Conservation (phyloP, 2,113 vertebrate species). For the Osmerus eperlanus region DNA sequence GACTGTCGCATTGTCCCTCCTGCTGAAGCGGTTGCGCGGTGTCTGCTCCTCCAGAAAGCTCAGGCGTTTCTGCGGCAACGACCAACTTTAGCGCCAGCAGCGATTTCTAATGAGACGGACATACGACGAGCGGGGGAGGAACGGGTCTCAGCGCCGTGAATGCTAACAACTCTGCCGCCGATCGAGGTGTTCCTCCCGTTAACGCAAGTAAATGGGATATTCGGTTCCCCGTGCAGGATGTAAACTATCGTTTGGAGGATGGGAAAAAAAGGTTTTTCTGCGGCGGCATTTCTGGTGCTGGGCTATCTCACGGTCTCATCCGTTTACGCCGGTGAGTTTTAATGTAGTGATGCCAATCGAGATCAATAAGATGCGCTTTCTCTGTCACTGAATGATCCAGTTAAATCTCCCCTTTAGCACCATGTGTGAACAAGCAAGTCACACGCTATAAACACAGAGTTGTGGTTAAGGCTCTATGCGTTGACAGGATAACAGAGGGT, state of each 20-base stretch:
- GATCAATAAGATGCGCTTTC: background rate
- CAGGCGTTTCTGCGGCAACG: conserved; percentile 44
- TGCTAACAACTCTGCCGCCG: conserved; percentile 45
- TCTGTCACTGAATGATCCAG: background rate
- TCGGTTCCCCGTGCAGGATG: conserved; percentile 67
- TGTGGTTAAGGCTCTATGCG: too few species aligned
- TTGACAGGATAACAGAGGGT: too few species aligned
- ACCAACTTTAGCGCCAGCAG: conserved; percentile 37
- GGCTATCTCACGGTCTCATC: conserved; percentile 61
- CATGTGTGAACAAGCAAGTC: too few species aligned
- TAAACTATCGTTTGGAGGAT: conserved; percentile 68
- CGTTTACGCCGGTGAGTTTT: conserved; percentile 71
- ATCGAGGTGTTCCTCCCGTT: conserved; percentile 44
- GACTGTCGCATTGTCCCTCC: background rate
- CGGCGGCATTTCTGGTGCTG: conserved; percentile 61
- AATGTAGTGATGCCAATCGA: conserved; percentile 34
- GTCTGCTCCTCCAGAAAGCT: background rate
- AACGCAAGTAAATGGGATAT: conserved; percentile 58
- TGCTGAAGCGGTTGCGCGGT: background rate
- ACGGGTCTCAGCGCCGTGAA: conserved; percentile 19
- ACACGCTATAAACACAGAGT: too few species aligned
- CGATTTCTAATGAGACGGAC: conserved; percentile 26
- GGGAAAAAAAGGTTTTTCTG: conserved; percentile 60
- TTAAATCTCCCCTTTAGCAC: background rate
- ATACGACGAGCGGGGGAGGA: conserved; percentile 20